Evolutionary conservation across 2,113 vertebrate genomes (phyloP).

Genomic region (Aleadryas rufinucha): DNA sequence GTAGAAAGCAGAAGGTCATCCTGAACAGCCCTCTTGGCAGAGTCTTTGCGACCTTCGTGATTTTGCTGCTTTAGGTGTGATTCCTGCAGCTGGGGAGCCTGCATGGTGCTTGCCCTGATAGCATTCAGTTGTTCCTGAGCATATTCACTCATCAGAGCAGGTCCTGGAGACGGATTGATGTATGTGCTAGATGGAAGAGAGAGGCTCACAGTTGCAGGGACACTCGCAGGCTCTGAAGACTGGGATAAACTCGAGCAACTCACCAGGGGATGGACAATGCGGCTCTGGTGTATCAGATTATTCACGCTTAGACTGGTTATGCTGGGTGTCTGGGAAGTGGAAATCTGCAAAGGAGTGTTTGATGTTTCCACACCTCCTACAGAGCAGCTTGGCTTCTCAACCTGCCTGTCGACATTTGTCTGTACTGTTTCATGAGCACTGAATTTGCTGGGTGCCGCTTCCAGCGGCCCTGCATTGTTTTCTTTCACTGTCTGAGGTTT

Average conservation of each 20-base stretch:
- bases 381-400: conserved; percentile 77
- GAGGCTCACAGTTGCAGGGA: conserved; percentile 69
- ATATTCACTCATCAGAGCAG: conserved; percentile 81
- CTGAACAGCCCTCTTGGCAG: conserved; percentile 86
- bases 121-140: conserved; percentile 76
- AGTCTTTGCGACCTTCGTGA: conserved; percentile 84
- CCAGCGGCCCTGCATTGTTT: conserved; percentile 63
- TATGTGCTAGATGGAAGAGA: conserved; percentile 77
- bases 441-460: conserved; percentile 68
- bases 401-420: conserved; percentile 63
- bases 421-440: conserved; percentile 63
- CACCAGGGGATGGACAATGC: conserved; percentile 79
- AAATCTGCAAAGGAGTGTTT: conserved; percentile 75
- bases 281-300: conserved; percentile 86
- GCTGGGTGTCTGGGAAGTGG: conserved; percentile 76
- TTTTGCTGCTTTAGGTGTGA: conserved; percentile 76
- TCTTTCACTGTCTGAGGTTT: conserved; percentile 68
- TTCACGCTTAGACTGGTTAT: conserved; percentile 90
- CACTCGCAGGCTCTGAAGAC: conserved; percentile 73
- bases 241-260: conserved; percentile 81
- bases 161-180: conserved; percentile 74
- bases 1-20: conserved; percentile 87
- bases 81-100: conserved; percentile 74
- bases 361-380: conserved; percentile 64
- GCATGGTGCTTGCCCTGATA: conserved; percentile 71